A percentile compares a stretch with the other conserved stretches of the same genome.
Conservation (phyloP, 2,113 vertebrate species). For the Sapajus apella region DNA sequence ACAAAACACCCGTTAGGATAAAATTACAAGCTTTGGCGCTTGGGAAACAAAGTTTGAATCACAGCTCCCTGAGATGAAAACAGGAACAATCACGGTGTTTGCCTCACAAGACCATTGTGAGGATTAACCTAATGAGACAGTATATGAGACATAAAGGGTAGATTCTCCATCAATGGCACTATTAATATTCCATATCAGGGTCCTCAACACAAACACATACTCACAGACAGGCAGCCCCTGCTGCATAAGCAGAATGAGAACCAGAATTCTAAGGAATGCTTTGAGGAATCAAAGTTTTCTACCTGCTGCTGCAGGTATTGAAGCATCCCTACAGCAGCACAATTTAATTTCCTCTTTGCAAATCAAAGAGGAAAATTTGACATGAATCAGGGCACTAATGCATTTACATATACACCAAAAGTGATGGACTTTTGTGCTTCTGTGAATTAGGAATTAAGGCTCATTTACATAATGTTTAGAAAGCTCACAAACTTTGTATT, state of each 20-base stretch:
- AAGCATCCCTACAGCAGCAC: background rate
- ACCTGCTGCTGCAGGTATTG: background rate
- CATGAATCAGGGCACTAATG: background rate
- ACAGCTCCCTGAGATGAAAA: background rate
- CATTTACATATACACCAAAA: slow-evolving; percentile 27
- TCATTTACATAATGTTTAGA: slow-evolving; percentile 81
- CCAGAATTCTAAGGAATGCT: slow-evolving; percentile 2
- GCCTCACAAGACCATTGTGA: background rate
- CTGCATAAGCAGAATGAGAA: background rate
- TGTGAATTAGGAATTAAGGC: slow-evolving; percentile 61
- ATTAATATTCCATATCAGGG: background rate
- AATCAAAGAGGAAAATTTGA: background rate
- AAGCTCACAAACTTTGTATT: slow-evolving; percentile 80
- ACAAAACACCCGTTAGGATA: background rate
- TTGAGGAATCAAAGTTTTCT: slow-evolving; percentile 3
- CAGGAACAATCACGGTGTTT: background rate
- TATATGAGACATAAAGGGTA: background rate
- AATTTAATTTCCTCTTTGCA: background rate
- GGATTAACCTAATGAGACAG: background rate
- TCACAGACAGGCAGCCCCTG: background rate
- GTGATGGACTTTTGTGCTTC: slow-evolving; percentile 55
- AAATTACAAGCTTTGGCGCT: background rate
- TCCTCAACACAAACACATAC: background rate
- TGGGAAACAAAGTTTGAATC: background rate
- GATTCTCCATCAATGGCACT: background rate